A percentile compares a stretch with the other conserved stretches of the same genome.
Conservation (phyloP, 2,797 vertebrate genomes). For the Tenualosa thibaudeaui region DNA sequence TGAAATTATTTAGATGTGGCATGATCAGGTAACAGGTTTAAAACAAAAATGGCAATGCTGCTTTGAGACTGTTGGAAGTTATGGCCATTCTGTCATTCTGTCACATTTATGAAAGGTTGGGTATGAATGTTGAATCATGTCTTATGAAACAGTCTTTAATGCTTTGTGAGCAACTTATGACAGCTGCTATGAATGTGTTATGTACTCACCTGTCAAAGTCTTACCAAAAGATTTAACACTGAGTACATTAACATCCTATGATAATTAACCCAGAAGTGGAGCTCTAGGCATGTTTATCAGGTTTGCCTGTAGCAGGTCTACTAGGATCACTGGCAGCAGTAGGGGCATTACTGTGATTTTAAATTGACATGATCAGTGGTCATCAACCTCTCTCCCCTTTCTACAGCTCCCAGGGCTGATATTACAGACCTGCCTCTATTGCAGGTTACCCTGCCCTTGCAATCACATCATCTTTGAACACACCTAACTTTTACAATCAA, state of each 20-base stretch:
- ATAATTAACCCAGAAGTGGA: conserved; percentile 25
- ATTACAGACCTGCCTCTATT: neutral
- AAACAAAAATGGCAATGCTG: too few relatives aligned
- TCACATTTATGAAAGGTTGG: too few relatives aligned
- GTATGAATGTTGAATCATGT: too few relatives aligned
- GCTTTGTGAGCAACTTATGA: too few relatives aligned
- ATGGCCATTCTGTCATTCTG: too few relatives aligned
- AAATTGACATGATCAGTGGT: conserved; percentile 40
- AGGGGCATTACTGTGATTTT: conserved; percentile 36
- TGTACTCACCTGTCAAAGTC: too few relatives aligned
- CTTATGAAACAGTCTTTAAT: too few relatives aligned
- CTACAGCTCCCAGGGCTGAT: neutral
- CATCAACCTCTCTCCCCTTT: neutral
- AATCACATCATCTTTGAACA: neutral
- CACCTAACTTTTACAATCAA: conserved; percentile 18
- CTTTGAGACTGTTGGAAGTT: too few relatives aligned
- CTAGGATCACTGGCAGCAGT: neutral
- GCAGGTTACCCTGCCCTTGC: neutral
- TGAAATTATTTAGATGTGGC: too few relatives aligned
- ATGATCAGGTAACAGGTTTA: too few relatives aligned
- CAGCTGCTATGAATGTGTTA: too few relatives aligned
- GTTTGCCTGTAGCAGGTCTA: conserved; percentile 35
- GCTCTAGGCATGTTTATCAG: conserved; percentile 3
- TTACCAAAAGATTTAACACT: too few relatives aligned
- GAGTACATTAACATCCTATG: neutral